These are phyloP conservation scores for human DNA, from an alignment of 2,113 vertebrate genomes.

Conservation along the genomic window DNA sequence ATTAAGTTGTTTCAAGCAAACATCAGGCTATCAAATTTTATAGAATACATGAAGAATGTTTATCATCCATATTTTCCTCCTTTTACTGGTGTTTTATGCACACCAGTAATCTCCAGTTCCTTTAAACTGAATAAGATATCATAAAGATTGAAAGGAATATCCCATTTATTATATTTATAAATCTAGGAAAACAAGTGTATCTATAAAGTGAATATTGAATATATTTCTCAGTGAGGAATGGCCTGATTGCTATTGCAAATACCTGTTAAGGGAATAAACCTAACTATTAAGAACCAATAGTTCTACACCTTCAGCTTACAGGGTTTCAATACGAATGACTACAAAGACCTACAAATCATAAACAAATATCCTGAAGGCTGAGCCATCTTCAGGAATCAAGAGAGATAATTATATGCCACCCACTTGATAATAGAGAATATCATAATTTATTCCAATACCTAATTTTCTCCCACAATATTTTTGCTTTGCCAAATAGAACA, in stretches of 20 bases:
- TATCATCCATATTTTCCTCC: conserved; percentile 1
- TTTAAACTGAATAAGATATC: neutral
- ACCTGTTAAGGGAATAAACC: neutral
- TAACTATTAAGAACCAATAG: neutral
- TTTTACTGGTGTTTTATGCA: neutral
- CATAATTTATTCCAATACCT: conserved; percentile 23
- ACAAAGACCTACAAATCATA: conserved; percentile 32
- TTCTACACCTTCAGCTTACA: conserved; percentile 34
- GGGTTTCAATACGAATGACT: conserved; percentile 30
- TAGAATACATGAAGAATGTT: conserved; percentile 3
- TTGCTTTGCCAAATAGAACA: conserved; percentile 43
- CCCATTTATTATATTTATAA: conserved; percentile 44
- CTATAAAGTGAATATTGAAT: conserved; percentile 40
- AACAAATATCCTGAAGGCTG: neutral
- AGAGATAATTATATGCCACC: conserved; percentile 3
- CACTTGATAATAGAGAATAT: conserved; percentile 42
- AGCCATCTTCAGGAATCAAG: conserved; percentile 19
- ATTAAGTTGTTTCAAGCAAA: conserved; percentile 41
- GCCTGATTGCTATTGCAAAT: neutral
- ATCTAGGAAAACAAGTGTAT: conserved; percentile 15
- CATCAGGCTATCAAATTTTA: conserved; percentile 4
- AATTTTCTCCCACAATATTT: conserved; percentile 35
- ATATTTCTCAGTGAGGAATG: neutral
- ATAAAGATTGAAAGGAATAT: neutral
- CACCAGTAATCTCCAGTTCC: neutral